Percentiles rank a stretch among this genome's conserved stretches.
phyloP scores from a whole-genome alignment of 2,113 vertebrate genomes.

The Gavialis gangeticus region DNA sequence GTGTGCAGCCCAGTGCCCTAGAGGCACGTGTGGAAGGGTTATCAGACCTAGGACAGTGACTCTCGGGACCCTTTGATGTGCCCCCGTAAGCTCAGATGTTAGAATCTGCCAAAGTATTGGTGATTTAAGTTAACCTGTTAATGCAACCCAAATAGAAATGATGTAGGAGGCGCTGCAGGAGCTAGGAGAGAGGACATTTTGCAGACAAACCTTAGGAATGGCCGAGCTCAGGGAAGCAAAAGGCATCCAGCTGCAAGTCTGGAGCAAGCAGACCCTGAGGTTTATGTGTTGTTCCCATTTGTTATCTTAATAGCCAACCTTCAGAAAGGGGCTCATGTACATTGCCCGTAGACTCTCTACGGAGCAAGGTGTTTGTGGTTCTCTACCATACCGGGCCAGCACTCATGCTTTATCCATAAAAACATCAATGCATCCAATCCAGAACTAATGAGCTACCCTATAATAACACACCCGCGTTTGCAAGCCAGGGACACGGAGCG shows the following conservation, averaged over 20 bases:
- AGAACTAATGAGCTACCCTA: conserved; percentile 28
- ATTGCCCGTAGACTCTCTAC: neutral
- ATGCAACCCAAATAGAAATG: neutral
- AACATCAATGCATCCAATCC: conserved; percentile 22
- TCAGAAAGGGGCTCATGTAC: accelerated
- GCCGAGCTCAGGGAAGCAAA: neutral
- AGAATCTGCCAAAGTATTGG: neutral
- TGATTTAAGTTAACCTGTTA: neutral
- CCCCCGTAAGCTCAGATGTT: neutral
- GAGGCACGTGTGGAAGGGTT: neutral
- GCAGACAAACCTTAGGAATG: neutral
- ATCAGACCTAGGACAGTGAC: neutral
- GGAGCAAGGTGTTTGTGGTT: conserved; percentile 19
- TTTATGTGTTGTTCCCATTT: neutral
- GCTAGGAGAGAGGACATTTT: neutral
- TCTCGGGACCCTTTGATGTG: neutral
- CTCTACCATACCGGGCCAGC: neutral
- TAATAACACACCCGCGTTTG: neutral
- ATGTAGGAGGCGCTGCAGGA: neutral
- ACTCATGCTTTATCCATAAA: neutral
- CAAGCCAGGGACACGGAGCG: neutral
- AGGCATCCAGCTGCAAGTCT: no score
- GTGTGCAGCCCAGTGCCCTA: neutral
- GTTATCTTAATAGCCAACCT: neutral
- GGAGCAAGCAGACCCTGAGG: neutral